A percentile compares a stretch with the other conserved stretches of the same genome.
phyloP scores from a whole-genome alignment of 2,113 vertebrate species.

The Clarias macrocephalus region DNA sequence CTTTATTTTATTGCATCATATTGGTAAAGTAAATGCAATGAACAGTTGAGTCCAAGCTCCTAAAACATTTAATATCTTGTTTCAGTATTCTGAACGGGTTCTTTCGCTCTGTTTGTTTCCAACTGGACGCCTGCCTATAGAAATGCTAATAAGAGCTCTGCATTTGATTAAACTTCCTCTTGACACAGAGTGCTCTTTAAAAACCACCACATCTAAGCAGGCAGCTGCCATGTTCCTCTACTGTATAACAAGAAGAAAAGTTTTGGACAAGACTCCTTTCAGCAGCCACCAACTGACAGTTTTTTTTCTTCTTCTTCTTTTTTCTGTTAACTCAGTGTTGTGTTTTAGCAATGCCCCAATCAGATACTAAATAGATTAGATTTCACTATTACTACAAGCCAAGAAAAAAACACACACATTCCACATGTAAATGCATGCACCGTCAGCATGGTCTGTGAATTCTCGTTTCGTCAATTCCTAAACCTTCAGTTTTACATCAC shows the following conservation, averaged over 20 bases:
- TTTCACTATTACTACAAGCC: neutral
- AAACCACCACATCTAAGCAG: conserved; percentile 40
- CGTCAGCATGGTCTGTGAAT: neutral
- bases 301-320: neutral
- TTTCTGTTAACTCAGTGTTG: neutral
- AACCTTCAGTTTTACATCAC: neutral
- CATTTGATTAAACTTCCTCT: conserved; percentile 9
- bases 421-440: neutral
- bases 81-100: neutral
- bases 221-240: conserved; percentile 7
- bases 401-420: too few relatives aligned
- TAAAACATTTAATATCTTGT: neutral
- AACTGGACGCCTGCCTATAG: conserved; percentile 32
- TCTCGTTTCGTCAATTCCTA: neutral
- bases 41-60: neutral
- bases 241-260: neutral
- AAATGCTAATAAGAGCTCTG: conserved; percentile 35
- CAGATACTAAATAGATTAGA: neutral
- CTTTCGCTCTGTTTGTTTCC: neutral
- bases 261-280: neutral
- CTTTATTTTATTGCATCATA: neutral
- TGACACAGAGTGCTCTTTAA: conserved; percentile 18
- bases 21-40: neutral
- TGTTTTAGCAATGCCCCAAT: neutral
- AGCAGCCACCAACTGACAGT: neutral